phyloP scores from a whole-genome alignment of 2,113 vertebrate species.

The Festucalex cinctus region DNA sequence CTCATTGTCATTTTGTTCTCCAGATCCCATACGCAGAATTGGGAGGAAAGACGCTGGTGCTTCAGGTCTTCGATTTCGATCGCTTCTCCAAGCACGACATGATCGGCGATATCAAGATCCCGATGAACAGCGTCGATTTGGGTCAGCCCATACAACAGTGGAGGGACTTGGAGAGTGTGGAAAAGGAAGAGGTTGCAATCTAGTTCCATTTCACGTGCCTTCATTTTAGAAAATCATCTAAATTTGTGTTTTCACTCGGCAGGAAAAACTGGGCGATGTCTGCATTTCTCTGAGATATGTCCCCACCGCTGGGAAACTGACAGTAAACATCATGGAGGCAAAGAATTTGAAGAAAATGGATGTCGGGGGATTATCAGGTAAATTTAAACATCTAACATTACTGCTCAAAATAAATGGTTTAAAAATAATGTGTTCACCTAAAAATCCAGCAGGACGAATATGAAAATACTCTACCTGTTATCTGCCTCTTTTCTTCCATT shows the following conservation, averaged over 20 bases:
- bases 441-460: background rate
- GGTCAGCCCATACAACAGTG: slow-evolving; percentile 82
- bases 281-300: slow-evolving; percentile 89
- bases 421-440: too few relatives aligned
- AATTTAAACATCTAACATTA: background rate
- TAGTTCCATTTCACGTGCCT: background rate
- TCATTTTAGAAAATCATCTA: background rate
- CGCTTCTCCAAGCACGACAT: slow-evolving; percentile 89
- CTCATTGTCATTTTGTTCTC: background rate
- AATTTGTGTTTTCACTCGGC: slow-evolving; percentile 44
- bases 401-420: too few relatives aligned
- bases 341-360: slow-evolving; percentile 92
- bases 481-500: slow-evolving; percentile 2
- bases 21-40: slow-evolving; percentile 87
- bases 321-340: slow-evolving; percentile 83
- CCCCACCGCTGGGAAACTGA: slow-evolving; percentile 86
- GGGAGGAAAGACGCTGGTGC: slow-evolving; percentile 82
- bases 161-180: slow-evolving; percentile 80
- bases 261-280: slow-evolving; percentile 84
- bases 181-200: slow-evolving; percentile 80
- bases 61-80: slow-evolving; percentile 88
- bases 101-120: slow-evolving; percentile 85
- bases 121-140: slow-evolving; percentile 85
- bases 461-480: background rate
- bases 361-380: slow-evolving; percentile 85